Conservation (phyloP, 2,113 vertebrate genomes). For the Bombycilla garrulus region DNA sequence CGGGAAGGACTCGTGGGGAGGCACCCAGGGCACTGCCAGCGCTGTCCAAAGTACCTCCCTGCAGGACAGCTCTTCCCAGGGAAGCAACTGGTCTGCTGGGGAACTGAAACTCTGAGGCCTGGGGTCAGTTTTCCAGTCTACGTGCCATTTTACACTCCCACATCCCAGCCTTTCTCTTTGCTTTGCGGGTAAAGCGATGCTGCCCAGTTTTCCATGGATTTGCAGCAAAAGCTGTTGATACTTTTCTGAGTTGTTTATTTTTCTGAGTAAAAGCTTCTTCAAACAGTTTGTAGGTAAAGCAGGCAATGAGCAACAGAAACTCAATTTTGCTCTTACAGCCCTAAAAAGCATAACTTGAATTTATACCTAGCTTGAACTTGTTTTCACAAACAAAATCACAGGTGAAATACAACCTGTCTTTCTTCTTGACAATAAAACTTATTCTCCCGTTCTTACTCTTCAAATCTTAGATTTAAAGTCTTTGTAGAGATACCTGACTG, state of each 20-base stretch:
- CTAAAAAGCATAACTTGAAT: neutral
- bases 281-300: neutral
- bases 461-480: neutral
- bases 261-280: neutral
- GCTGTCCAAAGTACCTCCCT: fast-evolving
- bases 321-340: neutral
- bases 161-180: neutral
- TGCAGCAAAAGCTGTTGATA: neutral
- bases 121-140: neutral
- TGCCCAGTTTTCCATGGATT: fast-evolving
- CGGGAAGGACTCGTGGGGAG: neutral
- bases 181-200: neutral
- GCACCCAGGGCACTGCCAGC: fast-evolving
- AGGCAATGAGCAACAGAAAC: neutral
- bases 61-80: neutral
- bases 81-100: neutral
- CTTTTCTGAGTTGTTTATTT: neutral
- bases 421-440: neutral
- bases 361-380: neutral
- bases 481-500: neutral
- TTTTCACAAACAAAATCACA: neutral
- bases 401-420: neutral
- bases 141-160: neutral
- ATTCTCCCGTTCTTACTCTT: neutral
- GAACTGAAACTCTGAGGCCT: neutral